phyloP scores from a whole-genome alignment of 2,113 vertebrate species.

The Rhinoptilus africanus region DNA sequence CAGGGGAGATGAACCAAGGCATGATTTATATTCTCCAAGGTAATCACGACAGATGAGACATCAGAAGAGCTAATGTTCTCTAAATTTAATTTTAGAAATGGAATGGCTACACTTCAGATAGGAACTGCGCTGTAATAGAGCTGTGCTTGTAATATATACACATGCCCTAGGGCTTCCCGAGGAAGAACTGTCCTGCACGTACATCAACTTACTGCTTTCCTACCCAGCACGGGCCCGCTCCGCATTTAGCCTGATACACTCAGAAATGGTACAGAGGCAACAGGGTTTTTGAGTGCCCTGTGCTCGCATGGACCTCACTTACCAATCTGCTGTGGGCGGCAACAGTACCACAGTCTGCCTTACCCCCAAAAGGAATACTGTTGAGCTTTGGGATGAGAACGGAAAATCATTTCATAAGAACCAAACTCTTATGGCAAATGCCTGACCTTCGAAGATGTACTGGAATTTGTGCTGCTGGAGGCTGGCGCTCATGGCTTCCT shows the following conservation, averaged over 20 bases:
- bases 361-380: rapidly evolving
- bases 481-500: conserved; percentile 92
- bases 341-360: neutral
- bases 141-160: neutral
- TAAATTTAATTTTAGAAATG: neutral
- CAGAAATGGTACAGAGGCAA: neutral
- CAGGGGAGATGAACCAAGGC: neutral
- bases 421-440: neutral
- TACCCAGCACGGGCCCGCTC: neutral
- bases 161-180: neutral
- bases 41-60: conserved; percentile 21
- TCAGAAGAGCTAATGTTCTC: neutral
- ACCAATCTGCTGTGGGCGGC: neutral
- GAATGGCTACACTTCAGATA: neutral
- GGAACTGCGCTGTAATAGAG: neutral
- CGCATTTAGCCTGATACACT: neutral
- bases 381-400: neutral
- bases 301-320: neutral
- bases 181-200: neutral
- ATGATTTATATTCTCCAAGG: neutral
- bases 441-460: conserved; percentile 96
- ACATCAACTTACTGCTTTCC: neutral
- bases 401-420: rapidly evolving
- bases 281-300: neutral
- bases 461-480: conserved; percentile 99